Percentiles rank a stretch among this genome's conserved stretches.
Conservation (phyloP, 2,113 vertebrate genomes). For the Hypocryptadius cinnamomeus region DNA sequence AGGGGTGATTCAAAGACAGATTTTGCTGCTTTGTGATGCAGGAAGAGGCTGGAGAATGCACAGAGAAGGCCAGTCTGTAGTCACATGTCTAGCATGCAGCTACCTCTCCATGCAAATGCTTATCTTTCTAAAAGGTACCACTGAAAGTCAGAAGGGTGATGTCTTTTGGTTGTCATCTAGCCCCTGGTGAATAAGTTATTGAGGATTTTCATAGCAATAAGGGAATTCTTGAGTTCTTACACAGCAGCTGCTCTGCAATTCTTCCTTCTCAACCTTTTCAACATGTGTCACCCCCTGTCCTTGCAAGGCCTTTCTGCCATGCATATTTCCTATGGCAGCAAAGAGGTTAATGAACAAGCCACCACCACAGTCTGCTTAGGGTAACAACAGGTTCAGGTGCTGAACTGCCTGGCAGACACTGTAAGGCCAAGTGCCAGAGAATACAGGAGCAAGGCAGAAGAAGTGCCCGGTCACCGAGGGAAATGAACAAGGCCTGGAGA, state of each 20-base stretch:
- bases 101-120: neutral
- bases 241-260: neutral
- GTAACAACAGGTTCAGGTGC: neutral
- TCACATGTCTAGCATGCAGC: neutral
- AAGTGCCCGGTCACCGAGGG: neutral
- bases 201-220: neutral
- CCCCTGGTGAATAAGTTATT: neutral
- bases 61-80: neutral
- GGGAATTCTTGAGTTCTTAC: neutral
- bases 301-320: neutral
- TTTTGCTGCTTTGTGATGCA: neutral
- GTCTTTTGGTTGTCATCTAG: neutral
- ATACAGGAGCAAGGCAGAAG: neutral
- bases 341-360: neutral
- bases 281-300: neutral
- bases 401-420: neutral
- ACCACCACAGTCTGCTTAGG: neutral
- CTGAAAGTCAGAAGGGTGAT: neutral
- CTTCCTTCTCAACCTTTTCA: neutral
- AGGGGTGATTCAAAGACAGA: neutral
- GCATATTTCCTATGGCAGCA: neutral
- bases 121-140: neutral
- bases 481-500: neutral
- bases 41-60: neutral
- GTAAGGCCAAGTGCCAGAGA: neutral